Evolutionary conservation across 2,888 invertebrate genomes (phyloP).

Genomic region (Tryphoninae sp.): DNA sequence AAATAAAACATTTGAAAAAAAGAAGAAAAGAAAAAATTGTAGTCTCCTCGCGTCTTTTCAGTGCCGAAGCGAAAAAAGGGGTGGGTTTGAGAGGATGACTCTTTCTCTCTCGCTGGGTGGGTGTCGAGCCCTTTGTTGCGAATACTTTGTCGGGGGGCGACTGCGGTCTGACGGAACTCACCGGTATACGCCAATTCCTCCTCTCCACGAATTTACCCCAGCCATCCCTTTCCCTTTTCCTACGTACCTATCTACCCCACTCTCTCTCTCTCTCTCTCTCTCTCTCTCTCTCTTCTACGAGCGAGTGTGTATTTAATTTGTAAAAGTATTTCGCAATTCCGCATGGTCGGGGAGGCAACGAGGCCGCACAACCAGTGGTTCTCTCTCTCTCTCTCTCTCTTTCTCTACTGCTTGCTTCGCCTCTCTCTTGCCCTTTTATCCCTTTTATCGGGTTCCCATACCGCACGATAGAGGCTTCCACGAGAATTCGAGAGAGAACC

Average conservation of each 20-base stretch:
- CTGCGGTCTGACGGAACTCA: constrained; percentile 78
- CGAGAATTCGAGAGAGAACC: constrained; percentile 59
- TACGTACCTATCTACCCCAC: constrained; percentile 41
- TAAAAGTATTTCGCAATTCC: constrained; percentile 79
- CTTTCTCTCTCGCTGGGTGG: constrained; percentile 55
- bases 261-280: constrained; percentile 25
- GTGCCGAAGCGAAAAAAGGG: constrained; percentile 55
- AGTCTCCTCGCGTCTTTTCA: constrained; percentile 62
- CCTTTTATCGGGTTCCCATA: constrained; percentile 61
- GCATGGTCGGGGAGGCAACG: constrained; percentile 71
- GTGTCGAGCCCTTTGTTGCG: constrained; percentile 73
- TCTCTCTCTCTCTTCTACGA: constrained; percentile 50
- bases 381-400: constrained; percentile 45
- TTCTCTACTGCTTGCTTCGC: constrained; percentile 31
- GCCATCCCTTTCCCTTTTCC: constrained; percentile 45
- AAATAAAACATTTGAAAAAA: constrained; percentile 25
- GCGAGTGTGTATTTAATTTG: constrained; percentile 78
- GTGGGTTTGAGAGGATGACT: constrained; percentile 64
- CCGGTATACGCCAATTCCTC: constrained; percentile 66
- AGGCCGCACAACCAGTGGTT: constrained; percentile 55
- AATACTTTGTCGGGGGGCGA: constrained; percentile 77
- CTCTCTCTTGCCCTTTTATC: constrained; percentile 62
- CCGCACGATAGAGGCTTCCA: constrained; percentile 58
- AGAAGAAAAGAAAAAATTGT: constrained; percentile 48
- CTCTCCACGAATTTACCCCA: constrained; percentile 58